Conservation (phyloP, 2,888 invertebrate genomes). For the Dasypogon diadema region DNA sequence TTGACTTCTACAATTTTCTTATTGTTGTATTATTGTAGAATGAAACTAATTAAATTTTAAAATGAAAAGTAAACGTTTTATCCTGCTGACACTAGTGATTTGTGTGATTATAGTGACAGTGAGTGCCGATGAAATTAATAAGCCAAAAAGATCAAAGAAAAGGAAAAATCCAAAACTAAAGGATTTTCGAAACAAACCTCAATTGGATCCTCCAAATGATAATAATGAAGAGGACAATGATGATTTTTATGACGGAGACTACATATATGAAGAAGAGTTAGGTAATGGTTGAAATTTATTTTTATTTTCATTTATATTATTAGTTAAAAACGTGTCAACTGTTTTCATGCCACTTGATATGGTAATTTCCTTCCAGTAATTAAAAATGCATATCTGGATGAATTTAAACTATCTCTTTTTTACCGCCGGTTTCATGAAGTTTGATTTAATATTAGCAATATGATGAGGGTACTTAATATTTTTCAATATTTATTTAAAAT, state of each 20-base stretch:
- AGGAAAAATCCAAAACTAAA: conserved; percentile 28
- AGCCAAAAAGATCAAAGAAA: conserved; percentile 32
- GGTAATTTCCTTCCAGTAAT: not conserved
- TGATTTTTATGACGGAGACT: conserved; percentile 50
- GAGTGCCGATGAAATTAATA: conserved; percentile 42
- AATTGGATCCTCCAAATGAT: conserved; percentile 50
- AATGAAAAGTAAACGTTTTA: conserved; percentile 50
- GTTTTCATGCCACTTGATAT: not conserved
- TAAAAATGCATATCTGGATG: no score
- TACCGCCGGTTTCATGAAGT: no score
- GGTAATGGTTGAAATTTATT: not conserved
- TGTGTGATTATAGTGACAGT: conserved; percentile 46
- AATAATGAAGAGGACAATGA: conserved; percentile 50
- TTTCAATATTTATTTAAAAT: no score
- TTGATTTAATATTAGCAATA: no score
- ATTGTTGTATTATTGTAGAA: no score
- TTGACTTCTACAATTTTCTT: no score
- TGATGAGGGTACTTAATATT: no score
- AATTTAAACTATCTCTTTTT: no score
- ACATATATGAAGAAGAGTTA: conserved; percentile 36
- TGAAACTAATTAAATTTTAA: not conserved
- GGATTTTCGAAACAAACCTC: conserved; percentile 52
- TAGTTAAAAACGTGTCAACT: no score
- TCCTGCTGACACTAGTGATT: conserved; percentile 48
- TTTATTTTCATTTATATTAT: not conserved